A percentile compares a stretch with the other conserved stretches of the same genome.
Conservation (phyloP, 1,140 invertebrate species). For the Drosophila pseudoananassae region DNA sequence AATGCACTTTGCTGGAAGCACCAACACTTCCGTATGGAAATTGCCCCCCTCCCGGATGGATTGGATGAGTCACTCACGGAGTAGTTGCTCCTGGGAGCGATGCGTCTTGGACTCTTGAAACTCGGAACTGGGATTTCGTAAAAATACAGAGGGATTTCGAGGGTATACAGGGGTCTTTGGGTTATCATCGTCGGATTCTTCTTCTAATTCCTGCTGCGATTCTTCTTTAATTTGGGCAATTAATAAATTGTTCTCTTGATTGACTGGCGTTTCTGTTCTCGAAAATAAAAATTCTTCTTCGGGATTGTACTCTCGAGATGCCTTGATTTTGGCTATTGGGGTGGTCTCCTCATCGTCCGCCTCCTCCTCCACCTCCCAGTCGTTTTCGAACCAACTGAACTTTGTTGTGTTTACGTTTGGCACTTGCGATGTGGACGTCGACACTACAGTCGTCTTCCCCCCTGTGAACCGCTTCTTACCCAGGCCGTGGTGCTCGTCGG, state of each 20-base stretch:
- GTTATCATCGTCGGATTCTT: not conserved
- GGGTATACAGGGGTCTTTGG: not conserved
- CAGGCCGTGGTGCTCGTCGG: slow-evolving; percentile 45
- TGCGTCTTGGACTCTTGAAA: not conserved
- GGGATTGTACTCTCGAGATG: not conserved
- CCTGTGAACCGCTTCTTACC: slow-evolving; percentile 48
- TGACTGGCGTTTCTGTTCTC: no score
- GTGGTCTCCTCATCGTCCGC: not conserved
- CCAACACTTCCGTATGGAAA: not conserved
- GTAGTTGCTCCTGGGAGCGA: not conserved
- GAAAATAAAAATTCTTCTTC: not conserved
- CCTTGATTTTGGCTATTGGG: not conserved
- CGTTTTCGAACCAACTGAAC: not conserved
- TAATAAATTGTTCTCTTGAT: no score
- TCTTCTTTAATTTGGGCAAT: no score
- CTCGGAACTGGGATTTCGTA: no score
- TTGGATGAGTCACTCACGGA: slow-evolving; percentile 5
- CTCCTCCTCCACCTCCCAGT: no score
- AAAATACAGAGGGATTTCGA: no score
- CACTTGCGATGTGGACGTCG: not conserved
- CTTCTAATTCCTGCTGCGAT: no score
- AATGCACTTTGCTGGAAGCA: slow-evolving; percentile 7
- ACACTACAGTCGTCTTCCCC: not conserved
- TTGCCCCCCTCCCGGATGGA: no score
- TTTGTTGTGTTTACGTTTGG: not conserved